phyloP scores from a whole-genome alignment of 2,797 vertebrate genomes.

The Phataginus tricuspis region DNA sequence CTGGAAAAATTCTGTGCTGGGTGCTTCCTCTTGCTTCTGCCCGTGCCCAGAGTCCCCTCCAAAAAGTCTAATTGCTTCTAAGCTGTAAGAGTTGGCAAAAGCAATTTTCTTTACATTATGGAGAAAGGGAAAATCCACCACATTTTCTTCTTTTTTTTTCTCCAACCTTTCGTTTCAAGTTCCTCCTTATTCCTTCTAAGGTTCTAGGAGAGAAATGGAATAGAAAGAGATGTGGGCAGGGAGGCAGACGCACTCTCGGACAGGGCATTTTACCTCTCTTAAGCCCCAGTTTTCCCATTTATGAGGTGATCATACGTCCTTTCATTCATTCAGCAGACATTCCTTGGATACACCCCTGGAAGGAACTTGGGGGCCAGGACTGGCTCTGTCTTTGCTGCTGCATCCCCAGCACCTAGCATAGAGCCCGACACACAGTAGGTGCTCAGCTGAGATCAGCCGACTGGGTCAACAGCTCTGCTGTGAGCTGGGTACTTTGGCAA shows the following conservation, averaged over 20 bases:
- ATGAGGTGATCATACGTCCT: background rate
- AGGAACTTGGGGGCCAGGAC: background rate
- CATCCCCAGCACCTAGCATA: background rate
- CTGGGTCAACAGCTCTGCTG: background rate
- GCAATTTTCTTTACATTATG: constrained; percentile 85
- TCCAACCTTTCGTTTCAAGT: constrained; percentile 31
- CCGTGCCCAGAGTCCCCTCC: constrained; percentile 78
- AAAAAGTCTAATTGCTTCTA: constrained; percentile 85
- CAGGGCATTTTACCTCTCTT: background rate
- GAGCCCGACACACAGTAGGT: background rate
- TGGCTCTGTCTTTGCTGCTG: background rate
- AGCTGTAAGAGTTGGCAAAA: constrained; percentile 84
- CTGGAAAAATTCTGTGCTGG: constrained; percentile 41
- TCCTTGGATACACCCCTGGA: background rate
- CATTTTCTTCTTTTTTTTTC: constrained; percentile 65
- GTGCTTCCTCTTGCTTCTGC: constrained; percentile 62
- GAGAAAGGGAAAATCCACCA: constrained; percentile 45
- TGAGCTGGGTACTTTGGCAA: background rate
- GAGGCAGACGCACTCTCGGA: background rate
- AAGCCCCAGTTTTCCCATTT: background rate
- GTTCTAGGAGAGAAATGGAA: background rate
- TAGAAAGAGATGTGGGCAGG: background rate
- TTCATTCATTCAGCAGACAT: background rate
- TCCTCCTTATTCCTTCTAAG: background rate
- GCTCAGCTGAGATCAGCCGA: background rate